Evolutionary conservation across 2,888 invertebrate species (phyloP), one percentile per base, ranked within the genome.

Genomic region (Drosophila cyrtoloma): DNA sequence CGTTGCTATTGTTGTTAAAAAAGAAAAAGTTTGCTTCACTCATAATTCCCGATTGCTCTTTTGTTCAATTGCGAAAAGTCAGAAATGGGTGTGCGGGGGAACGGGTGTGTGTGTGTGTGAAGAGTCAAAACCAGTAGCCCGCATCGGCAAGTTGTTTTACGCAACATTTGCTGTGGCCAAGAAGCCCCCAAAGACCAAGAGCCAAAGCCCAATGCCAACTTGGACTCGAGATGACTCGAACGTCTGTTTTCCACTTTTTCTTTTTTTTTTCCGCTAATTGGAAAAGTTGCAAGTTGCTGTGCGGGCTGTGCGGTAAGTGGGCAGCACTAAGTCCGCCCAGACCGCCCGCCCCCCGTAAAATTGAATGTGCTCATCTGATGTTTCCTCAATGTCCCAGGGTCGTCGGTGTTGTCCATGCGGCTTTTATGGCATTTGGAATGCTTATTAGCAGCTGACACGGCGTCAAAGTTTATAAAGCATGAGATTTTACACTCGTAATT

Each of bases 271-370:
- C 73, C 91, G 90, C 91, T 91, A 91, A 91, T 91, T 91, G 91
- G 91, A 91, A 91, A 91, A 91, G 91, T 91, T 91, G 84, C 79
- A 86, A 88, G 89, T 89, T 90, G 19, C 28, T 56, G 82, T 82
- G 73, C 75, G 76, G 71, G 79, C 71, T 55, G 71, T 58, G 71
- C 59, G 73, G 66, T 47, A 59, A 62, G 50, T 53, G 72, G 62
- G 60, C 50, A 62, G 53, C 42, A 26, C 30, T 32, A 42, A 32
- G 22, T 30, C 16, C 42, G 22, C 30, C 42, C 30, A 19, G 22
- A 19, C 35, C 50, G n/a, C 22, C 12, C 19, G 4, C 30, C 16
- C 50, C 42, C 42, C 57, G 47, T 30, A 1, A 58, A 58, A 47
- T 33, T 37, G 26, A 35, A 52, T 68, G 42, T 44, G 70, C 64